Base-by-base conservation (phyloP, 2,113 vertebrate species). In the Zonotrichia leucophrys region DNA sequence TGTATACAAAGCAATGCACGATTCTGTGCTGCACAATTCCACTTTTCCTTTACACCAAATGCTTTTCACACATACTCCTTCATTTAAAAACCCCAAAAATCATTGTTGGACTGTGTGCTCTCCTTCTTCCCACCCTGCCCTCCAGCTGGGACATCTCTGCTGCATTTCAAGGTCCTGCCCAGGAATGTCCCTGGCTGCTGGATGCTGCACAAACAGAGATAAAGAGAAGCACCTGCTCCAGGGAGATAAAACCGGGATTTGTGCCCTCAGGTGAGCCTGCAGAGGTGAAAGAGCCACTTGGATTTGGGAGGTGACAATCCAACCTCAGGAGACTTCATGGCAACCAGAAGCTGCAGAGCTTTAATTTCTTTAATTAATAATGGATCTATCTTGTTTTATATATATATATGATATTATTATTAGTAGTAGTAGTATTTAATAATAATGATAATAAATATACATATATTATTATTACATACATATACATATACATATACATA, bases 171-270 rank as follows among this genome's bases (percentile, higher is more conserved):
- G 64, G 77, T 83, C 69, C 63, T 47, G n/a, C 41, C 41, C 75
- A 33, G 82, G 53, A 79, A 28, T 0, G 12, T 50, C 56, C 58
- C 41, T 20, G 47, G 22, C 5, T 15, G 22, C 56, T 33, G 47
- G 77, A 35, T 21, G 53, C 80, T 93, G 90, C 2, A 7, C 53
- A 95, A 93, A 90, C 46, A 89, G n/a, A 91, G 90, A 88, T 86
- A 88, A 90, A 56, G 53, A 42, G n/a, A 47, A 83, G 28, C 79
- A 20, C 9, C n/a, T 31, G 79, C 64, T 90, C 15, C 8, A 9
- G 28, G 42, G 66, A 87, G 82, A 68, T 35, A 76, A 93, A 83
- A 68, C 10, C 70, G 25, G 91, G 70, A 19, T 73, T 79, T 44
- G 75, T 41, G 20, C 23, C 76, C 30, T 53, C 59, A 35, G 78